A percentile compares a stretch with the other conserved stretches of the same genome.
Conservation (phyloP, 2,888 invertebrate species). For the Lepidocyrtoides sp. region DNA sequence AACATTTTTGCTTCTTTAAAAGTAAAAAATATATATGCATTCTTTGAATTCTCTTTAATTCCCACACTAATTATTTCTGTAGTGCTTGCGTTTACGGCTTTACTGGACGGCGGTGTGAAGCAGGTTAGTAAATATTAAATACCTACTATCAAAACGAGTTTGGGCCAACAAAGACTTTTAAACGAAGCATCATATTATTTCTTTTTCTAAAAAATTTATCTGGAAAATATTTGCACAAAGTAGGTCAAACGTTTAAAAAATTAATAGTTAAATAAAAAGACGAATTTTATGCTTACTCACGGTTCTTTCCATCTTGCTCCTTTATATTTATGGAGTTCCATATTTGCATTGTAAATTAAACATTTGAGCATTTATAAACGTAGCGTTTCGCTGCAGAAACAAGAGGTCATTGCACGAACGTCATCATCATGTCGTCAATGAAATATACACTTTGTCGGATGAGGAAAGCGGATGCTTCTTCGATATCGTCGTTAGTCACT, state of each 20-base stretch:
- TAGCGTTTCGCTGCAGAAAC: not conserved
- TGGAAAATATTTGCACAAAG: conserved; percentile 41
- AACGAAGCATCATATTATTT: not conserved
- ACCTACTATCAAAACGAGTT: not conserved
- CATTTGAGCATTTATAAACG: not conserved
- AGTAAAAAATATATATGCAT: too few relatives aligned
- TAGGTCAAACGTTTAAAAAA: not conserved
- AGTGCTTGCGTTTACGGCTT: conserved; percentile 94
- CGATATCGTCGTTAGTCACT: conserved; percentile 4
- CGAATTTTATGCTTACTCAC: conserved; percentile 51
- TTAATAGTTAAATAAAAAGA: not conserved
- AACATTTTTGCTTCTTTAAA: too few relatives aligned
- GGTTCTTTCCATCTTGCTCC: not conserved
- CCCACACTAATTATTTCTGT: too few relatives aligned
- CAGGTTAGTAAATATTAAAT: conserved; percentile 87
- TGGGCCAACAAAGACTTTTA: not conserved
- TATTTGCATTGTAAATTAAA: conserved; percentile 55
- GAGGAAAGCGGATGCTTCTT: conserved; percentile 22
- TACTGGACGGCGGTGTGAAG: conserved; percentile 94
- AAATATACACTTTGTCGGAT: not conserved
- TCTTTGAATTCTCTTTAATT: too few relatives aligned
- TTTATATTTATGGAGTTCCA: not conserved
- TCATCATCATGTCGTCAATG: not conserved
- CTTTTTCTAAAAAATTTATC: not conserved
- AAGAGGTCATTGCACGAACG: conserved; percentile 59